phyloP scores from a whole-genome alignment of 2,113 vertebrate genomes.

The Takifugu flavidus region DNA sequence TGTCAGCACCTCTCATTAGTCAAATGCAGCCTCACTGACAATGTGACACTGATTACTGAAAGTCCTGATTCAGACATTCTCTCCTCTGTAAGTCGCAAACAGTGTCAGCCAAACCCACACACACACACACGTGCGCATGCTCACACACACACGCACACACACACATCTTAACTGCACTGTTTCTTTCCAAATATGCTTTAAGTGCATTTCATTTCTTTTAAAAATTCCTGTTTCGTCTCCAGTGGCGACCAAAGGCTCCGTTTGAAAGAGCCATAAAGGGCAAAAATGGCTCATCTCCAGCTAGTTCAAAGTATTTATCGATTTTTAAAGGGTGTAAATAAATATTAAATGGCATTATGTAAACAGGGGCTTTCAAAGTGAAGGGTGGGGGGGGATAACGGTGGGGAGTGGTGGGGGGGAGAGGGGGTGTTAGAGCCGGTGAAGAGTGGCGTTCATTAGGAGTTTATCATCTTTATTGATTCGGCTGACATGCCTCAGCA shows the following conservation, averaged over 20 bases:
- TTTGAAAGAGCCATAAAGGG: slow-evolving; percentile 60
- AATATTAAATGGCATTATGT: slow-evolving; percentile 56
- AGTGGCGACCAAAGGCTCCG: slow-evolving; percentile 41
- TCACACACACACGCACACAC: slow-evolving; percentile 1
- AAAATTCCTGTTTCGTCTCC: slow-evolving; percentile 32
- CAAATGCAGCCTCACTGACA: slow-evolving; percentile 74
- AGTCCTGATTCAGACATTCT: slow-evolving; percentile 74
- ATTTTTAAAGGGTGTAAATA: slow-evolving; percentile 52
- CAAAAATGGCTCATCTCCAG: slow-evolving; percentile 43
- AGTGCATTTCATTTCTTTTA: slow-evolving; percentile 58
- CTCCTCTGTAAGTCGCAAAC: slow-evolving; percentile 62
- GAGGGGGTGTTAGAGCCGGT: not conserved
- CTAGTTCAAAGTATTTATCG: slow-evolving; percentile 64
- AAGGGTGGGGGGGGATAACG: slow-evolving; percentile 37
- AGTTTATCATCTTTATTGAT: slow-evolving; percentile 70
- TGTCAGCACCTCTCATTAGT: slow-evolving; percentile 82
- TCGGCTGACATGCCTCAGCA: slow-evolving; percentile 49
- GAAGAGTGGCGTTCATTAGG: slow-evolving; percentile 53
- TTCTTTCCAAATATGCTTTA: slow-evolving; percentile 49
- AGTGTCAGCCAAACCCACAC: slow-evolving; percentile 50
- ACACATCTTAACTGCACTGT: slow-evolving; percentile 14
- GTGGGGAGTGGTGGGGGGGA: too few species aligned
- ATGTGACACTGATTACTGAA: slow-evolving; percentile 78
- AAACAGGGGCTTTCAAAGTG: slow-evolving; percentile 41
- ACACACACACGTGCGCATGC: slow-evolving; percentile 3